Evolutionary conservation across 2,113 vertebrate genomes (phyloP).

Genomic region (Rutilus rutilus): DNA sequence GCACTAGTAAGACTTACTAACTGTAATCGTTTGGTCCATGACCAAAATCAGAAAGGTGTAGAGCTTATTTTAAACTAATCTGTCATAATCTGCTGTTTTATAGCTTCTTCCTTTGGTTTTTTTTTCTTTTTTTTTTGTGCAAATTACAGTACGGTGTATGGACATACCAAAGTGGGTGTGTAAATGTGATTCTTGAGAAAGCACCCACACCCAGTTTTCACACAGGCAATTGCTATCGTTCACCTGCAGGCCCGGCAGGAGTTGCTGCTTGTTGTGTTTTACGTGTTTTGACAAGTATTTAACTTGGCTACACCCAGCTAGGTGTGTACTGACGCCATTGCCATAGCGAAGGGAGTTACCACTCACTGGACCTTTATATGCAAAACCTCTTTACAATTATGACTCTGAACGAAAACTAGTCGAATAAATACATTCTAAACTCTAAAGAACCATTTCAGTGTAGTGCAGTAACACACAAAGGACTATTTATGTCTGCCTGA

Average conservation of each 20-base stretch:
- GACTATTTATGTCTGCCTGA: background rate
- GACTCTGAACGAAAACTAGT: background rate
- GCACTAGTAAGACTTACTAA: background rate
- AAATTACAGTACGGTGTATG: background rate
- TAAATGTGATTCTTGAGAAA: constrained; percentile 34
- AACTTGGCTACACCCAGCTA: constrained; percentile 22
- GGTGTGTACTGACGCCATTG: constrained; percentile 4
- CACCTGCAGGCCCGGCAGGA: constrained; percentile 45
- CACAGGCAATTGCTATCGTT: constrained; percentile 13
- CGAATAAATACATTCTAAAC: background rate
- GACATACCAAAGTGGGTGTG: constrained; percentile 15
- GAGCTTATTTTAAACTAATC: background rate
- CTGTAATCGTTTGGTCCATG: background rate
- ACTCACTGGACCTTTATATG: background rate
- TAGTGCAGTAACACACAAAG: background rate
- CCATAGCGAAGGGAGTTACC: background rate
- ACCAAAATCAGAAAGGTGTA: background rate
- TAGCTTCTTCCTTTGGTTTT: background rate
- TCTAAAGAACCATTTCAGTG: constrained; percentile 8
- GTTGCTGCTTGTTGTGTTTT: constrained; percentile 37
- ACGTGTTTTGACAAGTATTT: constrained; percentile 38
- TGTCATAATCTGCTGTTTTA: background rate
- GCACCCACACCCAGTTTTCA: constrained; percentile 25
- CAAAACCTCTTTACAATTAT: background rate
- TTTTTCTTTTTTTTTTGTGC: accelerated